phyloP scores from a whole-genome alignment of 1,140 invertebrate genomes.

The Drosophila fuyamai region DNA sequence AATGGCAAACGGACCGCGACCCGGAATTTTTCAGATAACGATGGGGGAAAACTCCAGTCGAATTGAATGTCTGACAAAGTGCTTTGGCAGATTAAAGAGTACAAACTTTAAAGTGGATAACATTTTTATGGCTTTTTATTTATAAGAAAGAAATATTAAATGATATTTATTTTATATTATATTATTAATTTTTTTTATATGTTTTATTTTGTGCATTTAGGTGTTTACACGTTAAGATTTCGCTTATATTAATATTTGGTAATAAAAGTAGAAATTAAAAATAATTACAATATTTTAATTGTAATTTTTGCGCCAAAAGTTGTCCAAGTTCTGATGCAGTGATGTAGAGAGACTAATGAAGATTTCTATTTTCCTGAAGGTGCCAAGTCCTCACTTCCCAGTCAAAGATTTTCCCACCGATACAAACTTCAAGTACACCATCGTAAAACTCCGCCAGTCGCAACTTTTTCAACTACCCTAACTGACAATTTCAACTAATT shows the following conservation, averaged over 20 bases:
- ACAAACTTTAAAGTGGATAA: not conserved
- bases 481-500: constrained; percentile 81
- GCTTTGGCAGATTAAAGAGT: constrained; percentile 16
- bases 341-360: not conserved
- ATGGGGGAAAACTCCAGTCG: constrained; percentile 9
- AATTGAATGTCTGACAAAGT: constrained; percentile 34
- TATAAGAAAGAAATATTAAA: no score
- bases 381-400: not conserved
- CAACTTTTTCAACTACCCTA: constrained; percentile 44
- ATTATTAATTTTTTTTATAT: no score
- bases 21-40: constrained; percentile 33
- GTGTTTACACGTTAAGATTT: no score
- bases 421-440: constrained; percentile 16
- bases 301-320: no score
- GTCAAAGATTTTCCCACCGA: constrained; percentile 24
- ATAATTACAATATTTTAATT: no score
- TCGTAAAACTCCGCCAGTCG: constrained; percentile 26
- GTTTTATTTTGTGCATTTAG: no score
- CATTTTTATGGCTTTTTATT: no score
- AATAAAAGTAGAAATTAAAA: no score
- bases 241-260: no score
- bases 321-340: no score
- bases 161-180: no score
- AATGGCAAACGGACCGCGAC: constrained; percentile 55
- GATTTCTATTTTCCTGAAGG: not conserved